phyloP scores from a whole-genome alignment of 1,140 invertebrate species.

The Agrypnia vestita region DNA sequence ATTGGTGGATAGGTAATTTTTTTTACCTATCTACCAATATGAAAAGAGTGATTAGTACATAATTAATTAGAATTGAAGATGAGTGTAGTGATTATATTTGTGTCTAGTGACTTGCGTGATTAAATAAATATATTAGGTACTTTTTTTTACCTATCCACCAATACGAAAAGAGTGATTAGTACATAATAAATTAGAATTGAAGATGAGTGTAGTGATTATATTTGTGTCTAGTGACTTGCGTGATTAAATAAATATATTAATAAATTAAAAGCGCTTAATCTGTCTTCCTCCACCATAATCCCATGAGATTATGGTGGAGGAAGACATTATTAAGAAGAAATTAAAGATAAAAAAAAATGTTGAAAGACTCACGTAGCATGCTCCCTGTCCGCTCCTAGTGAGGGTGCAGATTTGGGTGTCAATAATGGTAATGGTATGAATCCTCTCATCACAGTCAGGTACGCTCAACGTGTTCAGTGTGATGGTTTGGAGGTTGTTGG shows the following conservation, averaged over 20 bases:
- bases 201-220: not conserved
- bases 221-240: no score
- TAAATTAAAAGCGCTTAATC: no score
- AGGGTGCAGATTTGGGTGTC: slow-evolving; percentile 75
- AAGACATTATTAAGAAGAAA: no score
- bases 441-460: slow-evolving; percentile 64
- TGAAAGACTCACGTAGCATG: slow-evolving; percentile 72
- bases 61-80: not conserved
- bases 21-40: not conserved
- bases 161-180: not conserved
- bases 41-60: not conserved
- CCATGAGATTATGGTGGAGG: no score
- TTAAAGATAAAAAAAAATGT: not conserved
- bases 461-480: no score
- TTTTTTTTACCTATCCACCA: no score
- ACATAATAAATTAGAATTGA: not conserved
- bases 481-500: no score
- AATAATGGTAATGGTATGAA: slow-evolving; percentile 63
- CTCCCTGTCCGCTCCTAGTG: slow-evolving; percentile 74
- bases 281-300: not conserved
- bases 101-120: no score
- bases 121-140: no score
- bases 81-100: not conserved
- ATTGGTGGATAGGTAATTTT: no score
- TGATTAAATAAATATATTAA: no score